Evolutionary conservation across 2,888 invertebrate genomes (phyloP).

Genomic region (Oeneis ivallda): DNA sequence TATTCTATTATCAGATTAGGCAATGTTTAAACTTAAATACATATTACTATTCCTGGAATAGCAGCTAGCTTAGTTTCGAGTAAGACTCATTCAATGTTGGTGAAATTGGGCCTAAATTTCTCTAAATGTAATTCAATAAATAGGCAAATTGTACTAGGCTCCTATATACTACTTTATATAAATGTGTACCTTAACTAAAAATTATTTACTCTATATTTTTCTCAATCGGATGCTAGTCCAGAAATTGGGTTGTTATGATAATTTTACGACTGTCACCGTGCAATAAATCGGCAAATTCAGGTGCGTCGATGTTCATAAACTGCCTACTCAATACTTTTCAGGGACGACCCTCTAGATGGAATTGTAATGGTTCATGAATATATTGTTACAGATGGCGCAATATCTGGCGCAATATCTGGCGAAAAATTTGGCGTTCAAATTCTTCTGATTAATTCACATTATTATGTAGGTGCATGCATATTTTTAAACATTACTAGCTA

Average conservation of each 20-base stretch:
- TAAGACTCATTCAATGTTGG: too few species aligned
- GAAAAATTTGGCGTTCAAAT: neutral
- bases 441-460: neutral
- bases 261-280: constrained; percentile 42
- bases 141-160: too few species aligned
- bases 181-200: neutral
- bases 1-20: too few species aligned
- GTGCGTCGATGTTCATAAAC: constrained; percentile 35
- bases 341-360: constrained; percentile 4
- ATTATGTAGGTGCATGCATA: too few species aligned
- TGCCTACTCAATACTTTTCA: constrained; percentile 9
- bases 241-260: constrained; percentile 49
- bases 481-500: too few species aligned
- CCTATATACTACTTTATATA: too few species aligned
- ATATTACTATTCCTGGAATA: too few species aligned
- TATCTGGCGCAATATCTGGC: neutral
- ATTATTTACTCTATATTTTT: constrained; percentile 23
- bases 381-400: constrained; percentile 9
- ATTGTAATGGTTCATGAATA: constrained; percentile 22
- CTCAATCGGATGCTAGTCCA: constrained; percentile 28
- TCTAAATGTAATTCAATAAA: too few species aligned
- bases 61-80: too few species aligned
- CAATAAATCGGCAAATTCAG: constrained; percentile 34
- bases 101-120: too few species aligned
- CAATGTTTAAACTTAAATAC: too few species aligned